phyloP scores from a whole-genome alignment of 2,888 invertebrate species.

The Temnothorax ravouxi region DNA sequence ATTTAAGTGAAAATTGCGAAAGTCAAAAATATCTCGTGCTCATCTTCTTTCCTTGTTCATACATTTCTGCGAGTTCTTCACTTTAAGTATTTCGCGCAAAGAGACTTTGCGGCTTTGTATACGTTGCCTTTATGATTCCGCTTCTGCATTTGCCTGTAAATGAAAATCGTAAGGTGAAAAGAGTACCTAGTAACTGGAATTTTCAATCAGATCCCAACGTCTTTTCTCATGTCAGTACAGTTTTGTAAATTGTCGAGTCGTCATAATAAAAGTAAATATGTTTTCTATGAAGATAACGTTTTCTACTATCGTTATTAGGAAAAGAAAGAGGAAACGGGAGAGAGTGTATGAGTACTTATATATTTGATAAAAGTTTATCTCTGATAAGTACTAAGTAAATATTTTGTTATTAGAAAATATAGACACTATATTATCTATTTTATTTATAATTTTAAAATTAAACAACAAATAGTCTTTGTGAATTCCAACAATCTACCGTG shows the following conservation, averaged over 20 bases:
- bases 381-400: background rate
- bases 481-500: background rate
- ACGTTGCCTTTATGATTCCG: conserved; percentile 29
- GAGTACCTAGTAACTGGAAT: conserved; percentile 21
- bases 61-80: conserved; percentile 10
- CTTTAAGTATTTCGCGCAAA: conserved; percentile 10
- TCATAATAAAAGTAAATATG: conserved; percentile 23
- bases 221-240: conserved; percentile 11
- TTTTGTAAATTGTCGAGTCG: background rate
- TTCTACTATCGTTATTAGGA: background rate
- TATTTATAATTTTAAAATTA: background rate
- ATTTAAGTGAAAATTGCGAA: conserved; percentile 63
- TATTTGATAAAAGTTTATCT: background rate
- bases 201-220: conserved; percentile 28
- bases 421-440: no score
- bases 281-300: background rate
- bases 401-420: conserved; percentile 3
- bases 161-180: conserved; percentile 13
- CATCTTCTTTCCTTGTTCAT: background rate
- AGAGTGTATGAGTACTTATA: background rate
- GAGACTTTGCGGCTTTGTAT: conserved; percentile 7
- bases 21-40: background rate
- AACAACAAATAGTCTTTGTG: background rate
- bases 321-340: background rate
- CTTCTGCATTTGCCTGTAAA: conserved; percentile 19